A percentile compares a stretch with the other conserved stretches of the same genome.
phyloP scores from a whole-genome alignment of 2,113 vertebrate genomes.

The Pithys albifrons region DNA sequence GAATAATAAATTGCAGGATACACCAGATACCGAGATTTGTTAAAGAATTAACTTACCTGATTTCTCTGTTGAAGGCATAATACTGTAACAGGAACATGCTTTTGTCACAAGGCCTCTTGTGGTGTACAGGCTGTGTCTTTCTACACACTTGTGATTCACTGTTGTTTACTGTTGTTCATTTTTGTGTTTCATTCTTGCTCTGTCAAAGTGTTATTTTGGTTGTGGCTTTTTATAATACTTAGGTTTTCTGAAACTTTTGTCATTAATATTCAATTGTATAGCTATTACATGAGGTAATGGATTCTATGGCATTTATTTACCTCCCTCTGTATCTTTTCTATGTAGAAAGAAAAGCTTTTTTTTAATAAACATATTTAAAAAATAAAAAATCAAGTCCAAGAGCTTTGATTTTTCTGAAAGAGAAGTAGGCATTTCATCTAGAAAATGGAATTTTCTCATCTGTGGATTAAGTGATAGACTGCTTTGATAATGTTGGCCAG shows the following conservation, averaged over 20 bases:
- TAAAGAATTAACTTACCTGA: background rate
- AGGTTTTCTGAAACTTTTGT: conserved; percentile 18
- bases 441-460: background rate
- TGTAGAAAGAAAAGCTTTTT: conserved; percentile 51
- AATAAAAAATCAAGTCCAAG: background rate
- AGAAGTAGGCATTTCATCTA: background rate
- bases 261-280: conserved; percentile 34
- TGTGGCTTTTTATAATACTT: conserved; percentile 33
- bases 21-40: background rate
- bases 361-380: conserved; percentile 56
- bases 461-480: background rate
- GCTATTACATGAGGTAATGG: background rate
- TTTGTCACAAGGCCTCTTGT: background rate
- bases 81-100: background rate
- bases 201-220: conserved; percentile 3
- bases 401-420: background rate
- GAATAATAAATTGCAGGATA: background rate
- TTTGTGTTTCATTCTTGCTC: background rate
- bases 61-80: background rate
- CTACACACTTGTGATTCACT: background rate
- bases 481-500: background rate
- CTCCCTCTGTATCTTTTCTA: conserved; percentile 61
- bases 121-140: background rate
- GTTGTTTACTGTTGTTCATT: background rate
- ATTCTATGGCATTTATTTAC: conserved; percentile 26